These are phyloP conservation scores for Furcifer pardalis DNA, from an alignment of 2,797 vertebrate species.

Conservation along the genomic window DNA sequence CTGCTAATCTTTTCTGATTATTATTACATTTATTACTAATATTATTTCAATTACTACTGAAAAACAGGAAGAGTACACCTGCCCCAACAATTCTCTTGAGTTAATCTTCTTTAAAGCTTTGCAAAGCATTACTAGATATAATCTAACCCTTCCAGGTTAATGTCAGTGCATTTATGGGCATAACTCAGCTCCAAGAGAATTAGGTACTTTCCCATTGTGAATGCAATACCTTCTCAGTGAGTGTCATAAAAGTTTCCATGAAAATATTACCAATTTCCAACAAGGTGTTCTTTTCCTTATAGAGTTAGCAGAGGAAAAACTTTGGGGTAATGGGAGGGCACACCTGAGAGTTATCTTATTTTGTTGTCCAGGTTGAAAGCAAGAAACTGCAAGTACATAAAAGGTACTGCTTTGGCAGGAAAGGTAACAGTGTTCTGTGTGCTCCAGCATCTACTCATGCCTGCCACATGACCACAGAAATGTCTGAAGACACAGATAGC, in stretches of 20 bases:
- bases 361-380: too few relatives aligned
- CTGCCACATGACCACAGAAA: too few relatives aligned
- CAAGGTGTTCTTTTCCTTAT: constrained; percentile 25
- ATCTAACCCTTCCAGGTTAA: constrained; percentile 78
- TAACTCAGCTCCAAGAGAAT: constrained; percentile 81
- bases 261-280: constrained; percentile 77
- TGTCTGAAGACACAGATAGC: too few relatives aligned
- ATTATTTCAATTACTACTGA: constrained; percentile 38
- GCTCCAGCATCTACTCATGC: too few relatives aligned
- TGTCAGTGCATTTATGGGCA: constrained; percentile 66
- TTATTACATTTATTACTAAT: constrained; percentile 34
- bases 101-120: constrained; percentile 81
- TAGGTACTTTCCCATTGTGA: constrained; percentile 81
- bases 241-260: constrained; percentile 72
- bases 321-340: too few relatives aligned
- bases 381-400: too few relatives aligned
- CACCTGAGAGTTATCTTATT: neutral
- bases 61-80: constrained; percentile 67
- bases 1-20: constrained; percentile 35
- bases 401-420: too few relatives aligned
- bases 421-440: too few relatives aligned
- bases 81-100: constrained; percentile 65
- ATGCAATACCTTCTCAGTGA: constrained; percentile 74
- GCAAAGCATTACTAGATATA: constrained; percentile 70
- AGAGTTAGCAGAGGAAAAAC: neutral